Percentiles rank a stretch among this genome's conserved stretches.
Evolutionary conservation across 2,888 invertebrate species (phyloP).

Genomic region (Incurvaria masculella): DNA sequence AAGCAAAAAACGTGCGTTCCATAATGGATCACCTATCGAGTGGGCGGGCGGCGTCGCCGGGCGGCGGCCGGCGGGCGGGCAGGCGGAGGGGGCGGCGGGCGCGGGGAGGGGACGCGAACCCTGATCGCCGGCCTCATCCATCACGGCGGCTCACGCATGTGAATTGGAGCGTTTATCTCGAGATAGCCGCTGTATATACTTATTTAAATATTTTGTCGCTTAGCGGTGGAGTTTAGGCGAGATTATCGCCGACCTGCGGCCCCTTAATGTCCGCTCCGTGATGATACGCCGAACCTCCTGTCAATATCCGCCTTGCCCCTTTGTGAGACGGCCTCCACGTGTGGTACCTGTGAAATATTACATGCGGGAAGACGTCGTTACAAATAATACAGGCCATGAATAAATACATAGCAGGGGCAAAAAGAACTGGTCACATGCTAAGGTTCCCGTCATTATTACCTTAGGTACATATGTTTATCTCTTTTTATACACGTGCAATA

Average conservation of each 20-base stretch:
- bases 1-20: neutral
- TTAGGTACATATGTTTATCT: too few relatives aligned
- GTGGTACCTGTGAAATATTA: too few relatives aligned
- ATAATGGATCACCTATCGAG: neutral
- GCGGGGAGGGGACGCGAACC: conserved; percentile 35
- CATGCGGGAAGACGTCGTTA: too few relatives aligned
- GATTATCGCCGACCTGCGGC: neutral
- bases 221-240: conserved; percentile 21
- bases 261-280: neutral
- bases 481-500: too few relatives aligned
- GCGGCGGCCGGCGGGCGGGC: conserved; percentile 21
- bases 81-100: conserved; percentile 43
- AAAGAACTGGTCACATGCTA: too few relatives aligned
- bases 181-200: conserved; percentile 47
- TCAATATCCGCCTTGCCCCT: neutral
- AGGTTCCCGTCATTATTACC: too few relatives aligned
- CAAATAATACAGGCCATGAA: too few relatives aligned
- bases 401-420: too few relatives aligned
- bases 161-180: conserved; percentile 55
- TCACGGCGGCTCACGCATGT: conserved; percentile 53
- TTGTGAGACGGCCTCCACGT: too few relatives aligned
- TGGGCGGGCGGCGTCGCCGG: conserved; percentile 18
- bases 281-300: neutral
- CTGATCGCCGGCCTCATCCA: conserved; percentile 55
- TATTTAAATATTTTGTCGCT: conserved; percentile 55